phyloP scores from a whole-genome alignment of 2,113 vertebrate genomes.

The Lepus timidus region DNA sequence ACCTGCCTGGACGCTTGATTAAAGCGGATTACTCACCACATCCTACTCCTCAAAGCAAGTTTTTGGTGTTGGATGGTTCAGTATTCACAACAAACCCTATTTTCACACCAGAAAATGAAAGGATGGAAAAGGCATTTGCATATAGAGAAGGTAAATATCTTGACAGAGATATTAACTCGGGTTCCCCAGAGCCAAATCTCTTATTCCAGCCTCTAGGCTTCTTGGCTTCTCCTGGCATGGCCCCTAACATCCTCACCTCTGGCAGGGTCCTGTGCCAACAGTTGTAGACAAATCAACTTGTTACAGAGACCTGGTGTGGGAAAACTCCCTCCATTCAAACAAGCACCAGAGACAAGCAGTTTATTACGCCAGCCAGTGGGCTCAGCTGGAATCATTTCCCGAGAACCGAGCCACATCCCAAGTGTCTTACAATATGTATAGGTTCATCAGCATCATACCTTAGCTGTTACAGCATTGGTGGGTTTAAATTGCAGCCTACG shows the following conservation, averaged over 20 bases:
- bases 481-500: no score
- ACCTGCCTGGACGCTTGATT: not conserved
- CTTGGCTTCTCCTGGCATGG: not conserved
- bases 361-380: no score
- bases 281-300: not conserved
- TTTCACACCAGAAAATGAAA: not conserved
- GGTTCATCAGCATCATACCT: no score
- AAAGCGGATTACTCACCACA: not conserved
- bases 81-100: not conserved
- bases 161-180: not conserved
- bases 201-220: not conserved
- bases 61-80: not conserved
- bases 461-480: no score
- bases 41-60: slow-evolving; percentile 3
- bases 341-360: no score
- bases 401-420: no score
- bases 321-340: no score
- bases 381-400: no score
- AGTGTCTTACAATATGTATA: no score
- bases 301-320: not conserved
- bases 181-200: not conserved
- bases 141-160: no score
- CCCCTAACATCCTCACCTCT: not conserved
- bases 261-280: not conserved
- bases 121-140: no score